These are phyloP conservation scores for Buphagus erythrorhynchus DNA, from an alignment of 2,797 vertebrate genomes.

Conservation along the genomic window DNA sequence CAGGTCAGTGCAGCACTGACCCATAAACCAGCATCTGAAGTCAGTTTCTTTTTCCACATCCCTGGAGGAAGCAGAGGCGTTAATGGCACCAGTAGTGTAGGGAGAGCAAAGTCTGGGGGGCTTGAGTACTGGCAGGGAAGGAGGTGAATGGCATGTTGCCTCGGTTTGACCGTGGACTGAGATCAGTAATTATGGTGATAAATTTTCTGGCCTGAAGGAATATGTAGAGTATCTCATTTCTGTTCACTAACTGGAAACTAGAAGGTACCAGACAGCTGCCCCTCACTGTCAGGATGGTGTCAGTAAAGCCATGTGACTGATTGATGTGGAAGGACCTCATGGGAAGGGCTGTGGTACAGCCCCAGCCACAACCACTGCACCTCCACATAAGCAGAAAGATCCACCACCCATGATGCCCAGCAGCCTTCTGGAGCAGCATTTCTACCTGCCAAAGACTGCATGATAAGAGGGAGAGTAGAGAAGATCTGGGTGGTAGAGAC, in stretches of 20 bases:
- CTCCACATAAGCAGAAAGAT: not conserved
- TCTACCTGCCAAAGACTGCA: not conserved
- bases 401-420: fast-evolving
- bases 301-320: not conserved
- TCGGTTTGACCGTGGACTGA: not conserved
- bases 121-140: not conserved
- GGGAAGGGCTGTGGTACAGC: not conserved
- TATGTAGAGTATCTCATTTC: not conserved
- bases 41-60: fast-evolving
- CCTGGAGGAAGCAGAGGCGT: not conserved
- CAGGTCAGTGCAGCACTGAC: not conserved
- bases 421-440: not conserved
- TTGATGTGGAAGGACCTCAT: fast-evolving
- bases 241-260: not conserved
- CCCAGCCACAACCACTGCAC: not conserved
- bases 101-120: not conserved
- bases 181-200: not conserved
- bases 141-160: fast-evolving
- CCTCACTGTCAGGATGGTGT: fast-evolving
- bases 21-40: not conserved
- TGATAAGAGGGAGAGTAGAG: not conserved
- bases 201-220: not conserved
- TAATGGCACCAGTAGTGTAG: fast-evolving
- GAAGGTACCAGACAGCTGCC: not conserved
- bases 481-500: not conserved